These are phyloP conservation scores for Apis dorsata DNA, from an alignment of 1,140 invertebrate species.

Conservation along the genomic window DNA sequence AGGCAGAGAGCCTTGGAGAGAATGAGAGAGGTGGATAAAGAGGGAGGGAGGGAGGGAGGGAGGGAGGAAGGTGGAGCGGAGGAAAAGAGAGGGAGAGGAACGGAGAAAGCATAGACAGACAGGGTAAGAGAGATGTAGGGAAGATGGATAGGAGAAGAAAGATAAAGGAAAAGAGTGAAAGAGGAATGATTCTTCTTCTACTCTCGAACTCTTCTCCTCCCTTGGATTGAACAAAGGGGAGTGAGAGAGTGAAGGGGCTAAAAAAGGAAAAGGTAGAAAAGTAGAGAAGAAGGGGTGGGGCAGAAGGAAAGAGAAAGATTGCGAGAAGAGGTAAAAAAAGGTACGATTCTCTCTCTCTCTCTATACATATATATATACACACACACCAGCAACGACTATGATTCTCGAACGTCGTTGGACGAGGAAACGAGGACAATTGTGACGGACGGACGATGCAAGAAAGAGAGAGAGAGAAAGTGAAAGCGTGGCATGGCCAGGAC, in stretches of 20 bases:
- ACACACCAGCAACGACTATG: slow-evolving; percentile 5
- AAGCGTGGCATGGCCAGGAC: slow-evolving; percentile 11
- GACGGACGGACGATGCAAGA: background rate
- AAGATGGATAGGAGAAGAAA: slow-evolving; percentile 37
- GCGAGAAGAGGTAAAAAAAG: background rate
- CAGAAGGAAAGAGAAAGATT: background rate
- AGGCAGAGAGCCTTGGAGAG: slow-evolving; percentile 41
- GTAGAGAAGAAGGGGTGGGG: background rate
- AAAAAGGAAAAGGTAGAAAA: no score
- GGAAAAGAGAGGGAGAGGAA: background rate
- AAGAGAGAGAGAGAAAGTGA: slow-evolving; percentile 17
- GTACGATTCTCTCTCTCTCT: slow-evolving; percentile 7
- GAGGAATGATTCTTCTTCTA: background rate
- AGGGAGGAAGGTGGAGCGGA: background rate
- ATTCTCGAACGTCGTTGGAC: slow-evolving; percentile 38
- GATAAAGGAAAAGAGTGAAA: background rate
- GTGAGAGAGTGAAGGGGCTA: background rate
- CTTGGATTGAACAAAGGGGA: background rate
- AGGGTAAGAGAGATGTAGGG: background rate
- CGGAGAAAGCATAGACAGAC: slow-evolving; percentile 23
- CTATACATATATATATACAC: no score
- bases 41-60: background rate
- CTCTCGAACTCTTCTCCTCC: no score
- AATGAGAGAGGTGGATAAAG: slow-evolving; percentile 3
- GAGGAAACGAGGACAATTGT: background rate